Evolutionary conservation across 1,140 invertebrate genomes (phyloP).

Genomic region (Drosophila nikananu): DNA sequence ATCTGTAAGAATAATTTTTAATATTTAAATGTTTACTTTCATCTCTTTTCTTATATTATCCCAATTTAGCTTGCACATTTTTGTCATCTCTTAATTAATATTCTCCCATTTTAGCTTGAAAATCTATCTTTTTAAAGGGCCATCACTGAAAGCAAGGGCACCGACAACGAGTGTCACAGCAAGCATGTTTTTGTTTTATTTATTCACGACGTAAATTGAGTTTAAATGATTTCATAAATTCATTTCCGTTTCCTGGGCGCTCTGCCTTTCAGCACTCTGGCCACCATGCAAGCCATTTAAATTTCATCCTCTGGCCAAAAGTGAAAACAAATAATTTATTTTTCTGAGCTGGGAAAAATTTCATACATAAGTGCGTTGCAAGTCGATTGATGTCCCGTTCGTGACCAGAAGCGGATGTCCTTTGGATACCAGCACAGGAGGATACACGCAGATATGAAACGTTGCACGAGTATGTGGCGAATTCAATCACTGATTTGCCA

Average conservation of each 20-base stretch:
- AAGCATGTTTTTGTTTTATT: constrained; percentile 59
- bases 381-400: constrained; percentile 48
- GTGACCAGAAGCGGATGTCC: constrained; percentile 62
- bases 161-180: constrained; percentile 21
- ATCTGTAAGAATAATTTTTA: too few relatives aligned
- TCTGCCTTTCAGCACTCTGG: constrained; percentile 3
- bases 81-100: too few relatives aligned
- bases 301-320: constrained; percentile 55
- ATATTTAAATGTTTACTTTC: too few relatives aligned
- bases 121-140: not conserved
- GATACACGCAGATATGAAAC: constrained; percentile 2
- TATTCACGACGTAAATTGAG: constrained; percentile 74
- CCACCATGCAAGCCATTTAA: constrained; percentile 37
- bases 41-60: too few relatives aligned
- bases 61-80: not conserved
- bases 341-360: constrained; percentile 34
- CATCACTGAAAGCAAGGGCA: constrained; percentile 15
- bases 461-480: constrained; percentile 4
- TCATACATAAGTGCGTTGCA: constrained; percentile 60
- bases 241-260: constrained; percentile 70
- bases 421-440: constrained; percentile 14
- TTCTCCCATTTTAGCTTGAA: not conserved
- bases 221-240: constrained; percentile 83
- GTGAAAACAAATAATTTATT: constrained; percentile 56
- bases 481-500: constrained; percentile 60